Evolutionary conservation across 2,797 vertebrate species (phyloP), one percentile per base, ranked within the genome.

Genomic region (Dendrocincla tyrannina): DNA sequence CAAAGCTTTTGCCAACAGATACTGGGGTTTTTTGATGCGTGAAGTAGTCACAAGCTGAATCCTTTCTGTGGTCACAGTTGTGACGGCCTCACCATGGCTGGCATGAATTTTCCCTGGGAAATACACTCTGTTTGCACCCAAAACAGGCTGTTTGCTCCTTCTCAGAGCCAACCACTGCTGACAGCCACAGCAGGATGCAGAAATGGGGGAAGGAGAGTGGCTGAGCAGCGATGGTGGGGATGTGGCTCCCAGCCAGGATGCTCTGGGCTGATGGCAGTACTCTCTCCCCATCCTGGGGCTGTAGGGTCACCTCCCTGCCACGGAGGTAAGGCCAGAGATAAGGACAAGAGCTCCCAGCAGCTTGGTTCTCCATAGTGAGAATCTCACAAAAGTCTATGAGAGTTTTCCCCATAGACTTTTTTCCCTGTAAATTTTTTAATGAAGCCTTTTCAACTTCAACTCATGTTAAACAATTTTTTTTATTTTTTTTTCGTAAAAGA

Each of bases 391-490:
- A 30, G 18, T 42, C 76, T 77, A 4, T 9, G 41, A 35, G 76
- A 78, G 25, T 80, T 94, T 87, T 74, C 74, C 69, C 49, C 75
- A 39, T 10, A 42, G 30, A 27, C 59, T 67, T 42, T 9, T 9
- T 16, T 17, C 7, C 41, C 18, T 13, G 4, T 5, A 63, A 84
- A 46, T 10, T 93, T 96, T 91, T 73, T 17, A 79, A 89, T 91
- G 88, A 93, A 93, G 73, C 37, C 49, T 95, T 89, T 89, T 91
- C 49, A 86, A 46, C 16, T 35, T 89, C 44, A 37, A 50, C n/a
- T 86, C 37, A 18, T 13, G 83, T 88, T 22, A 68, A 92, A 53
- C 19, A 17, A 22, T 50, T 49, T 32, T 76, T 78, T 52, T 46
- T 37, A 22, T 49, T 49, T 49, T 24, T 66, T 83, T 73, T 75